phyloP scores from a whole-genome alignment of 2,888 invertebrate genomes.

The Drosophila acutilabella region DNA sequence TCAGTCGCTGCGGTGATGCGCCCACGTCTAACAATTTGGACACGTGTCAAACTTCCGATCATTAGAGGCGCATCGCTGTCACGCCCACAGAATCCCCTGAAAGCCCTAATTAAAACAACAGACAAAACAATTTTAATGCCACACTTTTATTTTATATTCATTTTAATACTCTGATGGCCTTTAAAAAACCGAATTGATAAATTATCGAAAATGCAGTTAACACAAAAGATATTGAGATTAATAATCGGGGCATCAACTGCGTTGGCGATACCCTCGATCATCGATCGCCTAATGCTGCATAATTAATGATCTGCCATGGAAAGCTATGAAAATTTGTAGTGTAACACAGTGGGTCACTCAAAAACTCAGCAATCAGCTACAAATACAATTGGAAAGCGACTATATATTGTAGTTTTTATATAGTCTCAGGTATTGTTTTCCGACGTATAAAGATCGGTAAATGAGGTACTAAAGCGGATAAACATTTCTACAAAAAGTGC shows the following conservation, averaged over 20 bases:
- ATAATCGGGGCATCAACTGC: conserved; percentile 64
- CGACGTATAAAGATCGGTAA: too few species aligned
- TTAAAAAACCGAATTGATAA: conserved; percentile 62
- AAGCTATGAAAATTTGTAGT: conserved; percentile 58
- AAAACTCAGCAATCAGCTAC: neutral
- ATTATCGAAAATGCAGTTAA: conserved; percentile 74
- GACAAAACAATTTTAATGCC: conserved; percentile 70
- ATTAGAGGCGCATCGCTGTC: conserved; percentile 65
- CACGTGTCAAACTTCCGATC: conserved; percentile 81
- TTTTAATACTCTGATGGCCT: conserved; percentile 20
- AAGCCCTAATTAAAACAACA: conserved; percentile 74
- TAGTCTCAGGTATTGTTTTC: too few species aligned
- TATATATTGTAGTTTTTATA: neutral
- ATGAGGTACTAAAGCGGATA: too few species aligned
- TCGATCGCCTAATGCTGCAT: conserved; percentile 58
- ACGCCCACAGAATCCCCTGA: conserved; percentile 56
- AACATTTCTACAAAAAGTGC: too few species aligned
- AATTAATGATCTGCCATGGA: conserved; percentile 66
- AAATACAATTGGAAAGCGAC: neutral
- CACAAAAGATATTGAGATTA: conserved; percentile 75
- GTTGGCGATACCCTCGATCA: conserved; percentile 64
- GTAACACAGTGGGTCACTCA: conserved; percentile 44
- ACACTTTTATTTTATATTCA: conserved; percentile 39
- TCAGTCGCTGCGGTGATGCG: conserved; percentile 22
- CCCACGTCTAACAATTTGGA: conserved; percentile 45